Evolutionary conservation across 2,888 invertebrate species (phyloP).

Genomic region (Macrostomum cliftonense): DNA sequence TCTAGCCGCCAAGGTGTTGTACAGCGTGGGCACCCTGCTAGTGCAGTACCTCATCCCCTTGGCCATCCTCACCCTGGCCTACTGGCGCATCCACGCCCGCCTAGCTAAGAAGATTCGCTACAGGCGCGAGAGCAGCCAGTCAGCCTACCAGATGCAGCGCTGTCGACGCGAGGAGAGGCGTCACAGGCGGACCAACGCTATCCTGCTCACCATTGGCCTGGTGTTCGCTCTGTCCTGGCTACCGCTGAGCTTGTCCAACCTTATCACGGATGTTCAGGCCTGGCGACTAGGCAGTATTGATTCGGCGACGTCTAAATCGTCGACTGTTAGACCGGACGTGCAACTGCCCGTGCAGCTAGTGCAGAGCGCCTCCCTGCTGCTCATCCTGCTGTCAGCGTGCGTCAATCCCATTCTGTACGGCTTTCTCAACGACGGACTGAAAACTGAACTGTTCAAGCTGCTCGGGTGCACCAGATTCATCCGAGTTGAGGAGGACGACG

Average conservation of each 20-base stretch:
- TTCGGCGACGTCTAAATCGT: slow-evolving; percentile 8
- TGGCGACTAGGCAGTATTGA: slow-evolving; percentile 6
- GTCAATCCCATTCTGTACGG: slow-evolving; percentile 77
- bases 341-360: slow-evolving; percentile 31
- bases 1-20: slow-evolving; percentile 42
- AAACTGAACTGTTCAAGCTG: slow-evolving; percentile 38
- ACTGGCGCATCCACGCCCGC: slow-evolving; percentile 50
- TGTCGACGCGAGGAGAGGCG: slow-evolving; percentile 40
- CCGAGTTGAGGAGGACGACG: no score
- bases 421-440: slow-evolving; percentile 60
- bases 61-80: slow-evolving; percentile 59
- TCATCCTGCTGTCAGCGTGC: slow-evolving; percentile 70
- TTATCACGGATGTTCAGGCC: slow-evolving; percentile 48
- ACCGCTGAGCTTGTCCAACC: slow-evolving; percentile 67
- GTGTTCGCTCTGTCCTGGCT: slow-evolving; percentile 77
- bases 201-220: slow-evolving; percentile 62
- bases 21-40: slow-evolving; percentile 61
- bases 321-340: not conserved
- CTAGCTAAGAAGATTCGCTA: no score
- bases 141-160: slow-evolving; percentile 1
- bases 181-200: slow-evolving; percentile 61
- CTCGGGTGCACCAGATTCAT: no score
- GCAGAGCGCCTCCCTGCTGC: slow-evolving; percentile 46
- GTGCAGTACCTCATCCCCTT: slow-evolving; percentile 68
- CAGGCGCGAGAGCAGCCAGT: no score